Conservation (phyloP, 2,888 invertebrate genomes). For the Drosophila setosimentum region DNA sequence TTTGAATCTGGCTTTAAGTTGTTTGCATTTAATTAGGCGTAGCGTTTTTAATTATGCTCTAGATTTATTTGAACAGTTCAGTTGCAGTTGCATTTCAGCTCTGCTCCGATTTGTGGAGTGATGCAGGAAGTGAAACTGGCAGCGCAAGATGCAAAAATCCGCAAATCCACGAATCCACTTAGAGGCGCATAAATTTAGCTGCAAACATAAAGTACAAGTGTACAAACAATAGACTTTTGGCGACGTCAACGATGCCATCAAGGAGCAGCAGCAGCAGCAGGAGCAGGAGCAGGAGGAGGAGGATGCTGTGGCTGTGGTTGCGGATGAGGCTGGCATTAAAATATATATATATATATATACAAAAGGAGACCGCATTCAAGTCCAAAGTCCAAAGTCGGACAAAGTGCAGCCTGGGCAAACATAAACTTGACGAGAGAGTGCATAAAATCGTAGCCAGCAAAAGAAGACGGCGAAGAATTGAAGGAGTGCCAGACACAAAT, state of each 20-base stretch:
- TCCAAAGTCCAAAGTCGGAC: conserved; percentile 61
- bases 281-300: neutral
- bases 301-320: neutral
- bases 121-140: conserved; percentile 41
- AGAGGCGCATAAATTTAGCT: conserved; percentile 73
- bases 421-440: conserved; percentile 68
- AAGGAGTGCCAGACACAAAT: conserved; percentile 38
- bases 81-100: neutral
- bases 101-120: neutral
- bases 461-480: conserved; percentile 23
- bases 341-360: neutral
- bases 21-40: conserved; percentile 63
- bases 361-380: conserved; percentile 60
- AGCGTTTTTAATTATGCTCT: conserved; percentile 40
- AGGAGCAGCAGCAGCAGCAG: neutral
- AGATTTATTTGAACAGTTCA: conserved; percentile 52
- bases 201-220: conserved; percentile 71
- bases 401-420: conserved; percentile 54
- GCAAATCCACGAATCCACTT: conserved; percentile 79
- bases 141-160: conserved; percentile 51
- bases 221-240: conserved; percentile 77
- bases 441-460: conserved; percentile 66
- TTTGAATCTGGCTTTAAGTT: conserved; percentile 40
- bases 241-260: conserved; percentile 40
- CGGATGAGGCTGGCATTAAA: conserved; percentile 46